A percentile compares a stretch with the other conserved stretches of the same genome.
Conservation (phyloP, 2,797 vertebrate genomes). For the Nothura maculosa region DNA sequence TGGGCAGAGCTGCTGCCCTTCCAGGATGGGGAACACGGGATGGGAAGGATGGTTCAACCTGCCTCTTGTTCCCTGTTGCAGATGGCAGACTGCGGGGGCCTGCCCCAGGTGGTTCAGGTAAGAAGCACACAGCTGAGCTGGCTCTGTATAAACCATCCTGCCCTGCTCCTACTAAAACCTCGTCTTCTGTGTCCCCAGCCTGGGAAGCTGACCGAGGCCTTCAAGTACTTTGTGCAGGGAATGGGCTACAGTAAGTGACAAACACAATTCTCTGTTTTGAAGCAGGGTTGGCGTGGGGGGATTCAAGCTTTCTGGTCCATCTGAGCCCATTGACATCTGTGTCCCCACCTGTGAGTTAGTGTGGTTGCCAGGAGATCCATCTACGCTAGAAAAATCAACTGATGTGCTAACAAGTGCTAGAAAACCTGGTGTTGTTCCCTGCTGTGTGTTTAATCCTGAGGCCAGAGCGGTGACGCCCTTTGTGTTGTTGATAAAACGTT, state of each 20-base stretch:
- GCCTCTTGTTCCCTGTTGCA: slow-evolving; percentile 72
- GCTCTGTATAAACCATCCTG: not conserved
- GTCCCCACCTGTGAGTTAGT: slow-evolving; percentile 5
- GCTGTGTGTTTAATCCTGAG: not conserved
- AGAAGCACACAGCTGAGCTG: slow-evolving; percentile 20
- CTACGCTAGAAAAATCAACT: not conserved
- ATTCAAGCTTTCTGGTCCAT: not conserved
- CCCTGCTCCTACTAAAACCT: not conserved
- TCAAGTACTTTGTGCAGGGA: slow-evolving; percentile 98
- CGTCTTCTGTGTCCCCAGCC: slow-evolving; percentile 83
- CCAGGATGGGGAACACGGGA: not conserved
- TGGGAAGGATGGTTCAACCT: not conserved
- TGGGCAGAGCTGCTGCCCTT: not conserved
- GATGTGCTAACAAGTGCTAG: not conserved
- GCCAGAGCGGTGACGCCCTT: not conserved
- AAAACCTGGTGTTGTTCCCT: not conserved
- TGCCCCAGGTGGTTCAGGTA: slow-evolving; percentile 96
- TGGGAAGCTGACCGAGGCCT: slow-evolving; percentile 95
- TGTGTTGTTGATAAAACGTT: not conserved
- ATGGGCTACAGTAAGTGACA: slow-evolving; percentile 98
- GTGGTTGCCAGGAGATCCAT: slow-evolving; percentile 12
- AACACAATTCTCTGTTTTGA: not conserved
- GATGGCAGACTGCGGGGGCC: slow-evolving; percentile 97
- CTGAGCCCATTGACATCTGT: slow-evolving; percentile 13
- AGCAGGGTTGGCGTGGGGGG: not conserved